phyloP scores from a whole-genome alignment of 1,140 invertebrate genomes.

The Diorhabda elongata region DNA sequence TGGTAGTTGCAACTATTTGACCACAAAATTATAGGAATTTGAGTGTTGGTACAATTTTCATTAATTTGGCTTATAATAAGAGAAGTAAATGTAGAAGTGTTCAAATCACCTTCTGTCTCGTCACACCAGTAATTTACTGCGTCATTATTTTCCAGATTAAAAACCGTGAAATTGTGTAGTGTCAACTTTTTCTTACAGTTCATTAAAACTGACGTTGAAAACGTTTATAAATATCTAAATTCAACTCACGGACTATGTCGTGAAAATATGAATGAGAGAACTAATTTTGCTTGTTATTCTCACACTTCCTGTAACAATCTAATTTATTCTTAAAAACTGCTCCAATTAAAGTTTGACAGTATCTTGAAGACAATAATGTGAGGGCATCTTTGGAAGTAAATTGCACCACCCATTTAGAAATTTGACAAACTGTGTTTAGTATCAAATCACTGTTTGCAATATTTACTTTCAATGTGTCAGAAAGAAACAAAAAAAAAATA shows the following conservation, averaged over 20 bases:
- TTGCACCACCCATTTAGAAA: neutral
- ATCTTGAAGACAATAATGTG: neutral
- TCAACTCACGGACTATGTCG: neutral
- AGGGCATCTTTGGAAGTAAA: neutral
- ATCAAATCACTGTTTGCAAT: too few species aligned
- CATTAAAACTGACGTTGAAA: slow-evolving; percentile 41
- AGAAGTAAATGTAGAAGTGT: slow-evolving; percentile 43
- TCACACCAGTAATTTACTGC: slow-evolving; percentile 27
- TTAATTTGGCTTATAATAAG: slow-evolving; percentile 19
- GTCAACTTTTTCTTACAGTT: slow-evolving; percentile 49
- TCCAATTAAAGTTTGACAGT: neutral
- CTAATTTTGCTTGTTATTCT: neutral
- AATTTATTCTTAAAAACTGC: neutral
- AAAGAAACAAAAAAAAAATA: too few species aligned
- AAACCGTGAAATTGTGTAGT: slow-evolving; percentile 49
- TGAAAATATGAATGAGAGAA: neutral
- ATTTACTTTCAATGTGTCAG: too few species aligned
- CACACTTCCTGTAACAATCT: neutral
- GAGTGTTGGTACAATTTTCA: slow-evolving; percentile 5
- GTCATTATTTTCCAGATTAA: slow-evolving; percentile 40
- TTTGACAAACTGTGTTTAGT: neutral
- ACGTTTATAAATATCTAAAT: slow-evolving; percentile 1
- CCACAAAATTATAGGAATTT: slow-evolving; percentile 13
- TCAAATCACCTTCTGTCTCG: slow-evolving; percentile 40
- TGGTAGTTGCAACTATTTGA: slow-evolving; percentile 29